phyloP scores from a whole-genome alignment of 2,797 vertebrate species.

The Manis crassicaudata region DNA sequence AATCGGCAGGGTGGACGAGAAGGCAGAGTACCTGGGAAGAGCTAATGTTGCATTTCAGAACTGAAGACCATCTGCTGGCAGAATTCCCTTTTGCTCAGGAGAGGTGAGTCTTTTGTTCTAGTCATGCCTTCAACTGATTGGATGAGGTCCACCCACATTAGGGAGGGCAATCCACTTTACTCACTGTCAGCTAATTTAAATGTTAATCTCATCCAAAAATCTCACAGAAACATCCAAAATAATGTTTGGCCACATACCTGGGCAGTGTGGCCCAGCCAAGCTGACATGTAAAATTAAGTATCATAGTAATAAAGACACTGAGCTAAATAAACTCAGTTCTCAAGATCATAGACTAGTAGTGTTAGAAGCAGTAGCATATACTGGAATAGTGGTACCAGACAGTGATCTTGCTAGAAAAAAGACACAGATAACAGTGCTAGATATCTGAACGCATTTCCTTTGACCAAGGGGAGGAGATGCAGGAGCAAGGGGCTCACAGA shows the following conservation, averaged over 20 bases:
- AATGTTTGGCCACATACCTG: not conserved
- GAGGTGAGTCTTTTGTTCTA: not conserved
- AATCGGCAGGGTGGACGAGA: not conserved
- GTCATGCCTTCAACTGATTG: not conserved
- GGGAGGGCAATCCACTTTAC: not conserved
- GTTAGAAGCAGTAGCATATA: not conserved
- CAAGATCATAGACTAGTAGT: not conserved
- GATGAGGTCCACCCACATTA: not conserved
- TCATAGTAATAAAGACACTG: not conserved
- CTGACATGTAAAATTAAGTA: not conserved
- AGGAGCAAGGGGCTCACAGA: not conserved
- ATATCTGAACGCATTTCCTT: not conserved
- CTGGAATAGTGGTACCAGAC: not conserved
- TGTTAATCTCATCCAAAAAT: not conserved
- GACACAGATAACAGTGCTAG: not conserved
- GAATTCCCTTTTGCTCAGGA: not conserved
- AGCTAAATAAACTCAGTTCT: not conserved
- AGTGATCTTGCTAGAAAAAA: not conserved
- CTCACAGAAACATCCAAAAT: not conserved
- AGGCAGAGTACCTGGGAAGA: not conserved
- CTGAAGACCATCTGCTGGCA: not conserved
- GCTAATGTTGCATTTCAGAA: not conserved
- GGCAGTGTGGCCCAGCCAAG: not conserved
- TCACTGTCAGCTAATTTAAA: not conserved
- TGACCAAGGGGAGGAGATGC: not conserved